Percentiles rank a stretch among this genome's conserved stretches.
These are phyloP conservation scores for Strigamia transsilvanica DNA, from an alignment of 2,888 invertebrate species.

Conservation along the genomic window DNA sequence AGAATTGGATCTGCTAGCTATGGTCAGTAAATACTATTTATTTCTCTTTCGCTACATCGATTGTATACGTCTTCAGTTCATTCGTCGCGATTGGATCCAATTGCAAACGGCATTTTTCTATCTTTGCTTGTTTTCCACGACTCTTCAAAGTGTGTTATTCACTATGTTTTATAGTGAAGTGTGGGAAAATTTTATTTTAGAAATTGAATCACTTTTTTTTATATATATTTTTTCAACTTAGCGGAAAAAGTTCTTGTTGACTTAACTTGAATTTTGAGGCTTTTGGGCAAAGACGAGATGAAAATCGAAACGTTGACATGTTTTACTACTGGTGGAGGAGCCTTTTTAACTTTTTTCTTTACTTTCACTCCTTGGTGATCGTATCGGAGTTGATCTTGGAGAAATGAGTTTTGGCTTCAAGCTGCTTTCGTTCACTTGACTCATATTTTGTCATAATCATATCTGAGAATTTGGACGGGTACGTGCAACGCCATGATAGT, in stretches of 20 bases:
- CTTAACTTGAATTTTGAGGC: not conserved
- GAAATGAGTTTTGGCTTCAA: conserved; percentile 49
- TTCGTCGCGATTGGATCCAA: conserved; percentile 45
- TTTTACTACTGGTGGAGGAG: conserved; percentile 17
- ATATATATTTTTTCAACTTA: not conserved
- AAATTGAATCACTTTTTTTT: conserved; percentile 34
- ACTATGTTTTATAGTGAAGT: not conserved
- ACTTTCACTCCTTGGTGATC: not conserved
- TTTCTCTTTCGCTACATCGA: conserved; percentile 35
- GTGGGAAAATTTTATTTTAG: conserved; percentile 1
- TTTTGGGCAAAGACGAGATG: conserved; percentile 17
- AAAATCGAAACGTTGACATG: conserved; percentile 16
- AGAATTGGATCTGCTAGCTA: conserved; percentile 8
- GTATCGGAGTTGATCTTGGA: conserved; percentile 42
- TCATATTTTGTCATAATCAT: conserved; percentile 47
- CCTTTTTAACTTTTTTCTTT: not conserved
- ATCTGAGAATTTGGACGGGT: conserved; percentile 36
- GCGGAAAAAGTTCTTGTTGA: conserved; percentile 32
- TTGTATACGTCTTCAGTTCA: conserved; percentile 31
- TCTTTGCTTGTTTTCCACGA: conserved; percentile 40
- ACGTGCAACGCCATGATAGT: conserved; percentile 3
- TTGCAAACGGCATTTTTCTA: conserved; percentile 42
- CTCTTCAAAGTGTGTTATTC: conserved; percentile 6
- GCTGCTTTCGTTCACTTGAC: conserved; percentile 45
- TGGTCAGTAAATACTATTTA: conserved; percentile 38